A percentile compares a stretch with the other conserved stretches of the same genome.
These are phyloP conservation scores for Lucinisca nassula DNA, from an alignment of 2,888 invertebrate species.

Conservation along the genomic window DNA sequence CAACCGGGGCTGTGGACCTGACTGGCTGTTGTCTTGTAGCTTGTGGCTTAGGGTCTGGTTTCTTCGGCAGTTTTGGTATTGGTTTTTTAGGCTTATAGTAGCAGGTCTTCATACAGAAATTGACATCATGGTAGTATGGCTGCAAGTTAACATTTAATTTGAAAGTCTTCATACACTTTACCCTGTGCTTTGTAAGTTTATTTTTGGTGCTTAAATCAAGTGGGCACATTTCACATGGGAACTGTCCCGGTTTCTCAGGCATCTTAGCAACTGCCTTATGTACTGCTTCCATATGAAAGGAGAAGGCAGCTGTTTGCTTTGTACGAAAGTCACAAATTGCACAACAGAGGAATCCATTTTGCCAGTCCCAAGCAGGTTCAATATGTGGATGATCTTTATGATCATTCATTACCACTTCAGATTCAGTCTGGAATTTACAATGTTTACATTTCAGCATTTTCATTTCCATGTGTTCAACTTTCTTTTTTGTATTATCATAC, in stretches of 20 bases:
- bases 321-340: slow-evolving; percentile 95
- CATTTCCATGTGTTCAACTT: slow-evolving; percentile 78
- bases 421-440: slow-evolving; percentile 82
- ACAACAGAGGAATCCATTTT: slow-evolving; percentile 90
- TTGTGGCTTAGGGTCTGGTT: slow-evolving; percentile 11
- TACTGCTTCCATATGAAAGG: slow-evolving; percentile 96
- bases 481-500: slow-evolving; percentile 80
- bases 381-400: slow-evolving; percentile 90
- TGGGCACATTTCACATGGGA: slow-evolving; percentile 97
- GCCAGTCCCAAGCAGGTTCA: slow-evolving; percentile 68
- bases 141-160: slow-evolving; percentile 94
- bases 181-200: slow-evolving; percentile 95
- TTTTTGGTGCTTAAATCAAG: slow-evolving; percentile 98
- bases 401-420: slow-evolving; percentile 90
- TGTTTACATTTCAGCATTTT: slow-evolving; percentile 71
- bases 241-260: slow-evolving; percentile 95
- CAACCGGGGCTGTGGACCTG: not conserved
- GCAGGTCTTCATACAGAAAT: slow-evolving; percentile 82
- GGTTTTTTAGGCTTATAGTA: slow-evolving; percentile 78
- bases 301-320: slow-evolving; percentile 90
- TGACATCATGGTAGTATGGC: slow-evolving; percentile 89
- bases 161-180: slow-evolving; percentile 96
- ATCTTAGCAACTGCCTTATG: slow-evolving; percentile 95
- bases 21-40: not conserved
- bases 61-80: slow-evolving; percentile 25